These are phyloP conservation scores for Seriola quinqueradiata DNA, from an alignment of 2,113 vertebrate genomes.

Conservation along the genomic window DNA sequence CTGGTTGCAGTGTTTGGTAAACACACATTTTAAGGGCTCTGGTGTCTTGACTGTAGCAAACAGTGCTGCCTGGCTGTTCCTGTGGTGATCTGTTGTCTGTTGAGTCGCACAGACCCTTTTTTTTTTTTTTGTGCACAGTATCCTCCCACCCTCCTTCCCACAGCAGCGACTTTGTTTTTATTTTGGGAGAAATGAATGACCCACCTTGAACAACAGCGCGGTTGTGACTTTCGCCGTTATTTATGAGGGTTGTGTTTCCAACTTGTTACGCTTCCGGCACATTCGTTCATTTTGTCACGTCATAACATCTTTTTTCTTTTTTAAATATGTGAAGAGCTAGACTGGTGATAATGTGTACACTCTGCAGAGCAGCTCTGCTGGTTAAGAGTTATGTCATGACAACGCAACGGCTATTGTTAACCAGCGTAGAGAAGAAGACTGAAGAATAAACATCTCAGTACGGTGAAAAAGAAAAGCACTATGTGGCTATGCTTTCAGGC, in stretches of 20 bases:
- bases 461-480: neutral
- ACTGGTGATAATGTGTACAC: neutral
- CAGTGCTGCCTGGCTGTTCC: neutral
- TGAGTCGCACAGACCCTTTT: neutral
- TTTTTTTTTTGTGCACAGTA: neutral
- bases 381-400: neutral
- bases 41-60: neutral
- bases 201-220: neutral
- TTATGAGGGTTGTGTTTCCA: neutral
- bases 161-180: conserved; percentile 17
- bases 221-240: conserved; percentile 1
- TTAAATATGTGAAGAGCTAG: neutral
- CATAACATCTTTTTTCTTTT: neutral
- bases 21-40: conserved; percentile 38
- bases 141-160: conserved; percentile 1
- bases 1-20: conserved; percentile 47
- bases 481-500: too few species aligned
- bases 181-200: neutral
- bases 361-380: conserved; percentile 11
- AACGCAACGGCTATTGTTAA: neutral
- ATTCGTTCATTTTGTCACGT: neutral
- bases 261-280: neutral
- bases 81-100: neutral
- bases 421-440: neutral
- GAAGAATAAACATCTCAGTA: neutral